Base-by-base conservation (phyloP, 2,113 vertebrate species). In the Catharus fuscescens region DNA sequence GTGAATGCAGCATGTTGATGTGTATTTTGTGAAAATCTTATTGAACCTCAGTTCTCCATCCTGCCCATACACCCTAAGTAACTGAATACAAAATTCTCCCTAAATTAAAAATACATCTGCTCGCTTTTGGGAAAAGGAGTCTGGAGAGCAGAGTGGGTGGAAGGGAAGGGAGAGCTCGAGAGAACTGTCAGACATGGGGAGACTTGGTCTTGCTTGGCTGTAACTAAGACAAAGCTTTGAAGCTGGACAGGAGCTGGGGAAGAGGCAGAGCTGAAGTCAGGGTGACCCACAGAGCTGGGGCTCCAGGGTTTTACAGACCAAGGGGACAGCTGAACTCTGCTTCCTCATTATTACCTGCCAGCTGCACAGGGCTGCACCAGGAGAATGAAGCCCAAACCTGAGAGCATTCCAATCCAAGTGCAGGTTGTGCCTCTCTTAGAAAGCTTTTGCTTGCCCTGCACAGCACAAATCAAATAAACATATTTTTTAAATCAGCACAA, bases 51-150 rank as follows among this genome's bases (percentile, higher is more conserved):
- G 44, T 80, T 90, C 40, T 36, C 65, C 36, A 72, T 45, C 52
- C 67, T 87, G 50, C 50, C 88, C 50, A 11, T 76, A 38, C 1
- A 2, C 18, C 40, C 52, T 53, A 23, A 85, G 60, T 36, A 88
- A 95, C 61, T 80, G 45, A 79, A 50, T 12, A 34, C 2, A 2
- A 62, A 92, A 72, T 83, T 72, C 61, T 48, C 92, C 85, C 47
- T 50, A 64, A 90, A 96, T 91, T 94, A 85, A 96, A 97, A 97
- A 95, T 78, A 64, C 74, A 76, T 94, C 87, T 95, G 83, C 47
- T 92, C 57, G 17, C 81, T 92, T 89, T 59, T 0, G 3, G 59
- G 81, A 92, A 77, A 73, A 76, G 85, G 45, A 82, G 25, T 50
- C 36, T 65, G 62, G 54, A 90, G 81, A 85, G 42, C 2, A 1